Evolutionary conservation across 2,113 vertebrate species (phyloP).

Genomic region (Microcebus jonahi): DNA sequence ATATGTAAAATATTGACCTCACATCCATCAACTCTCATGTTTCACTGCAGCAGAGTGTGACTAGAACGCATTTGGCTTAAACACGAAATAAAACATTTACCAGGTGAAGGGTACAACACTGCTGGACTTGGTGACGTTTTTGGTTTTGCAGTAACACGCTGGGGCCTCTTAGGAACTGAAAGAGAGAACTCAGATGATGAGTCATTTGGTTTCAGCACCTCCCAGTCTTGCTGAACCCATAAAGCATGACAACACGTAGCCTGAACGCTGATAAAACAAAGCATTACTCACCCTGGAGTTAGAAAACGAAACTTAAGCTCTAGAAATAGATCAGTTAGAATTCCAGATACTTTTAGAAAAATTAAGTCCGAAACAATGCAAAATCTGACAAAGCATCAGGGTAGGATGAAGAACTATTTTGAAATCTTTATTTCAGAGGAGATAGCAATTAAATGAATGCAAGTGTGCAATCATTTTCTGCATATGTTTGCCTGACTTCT

Average conservation of each 20-base stretch:
- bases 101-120: conserved; percentile 75
- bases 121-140: conserved; percentile 75
- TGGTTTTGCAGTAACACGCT: conserved; percentile 68
- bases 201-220: neutral
- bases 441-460: neutral
- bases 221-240: neutral
- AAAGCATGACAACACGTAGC: neutral
- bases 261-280: neutral
- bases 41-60: neutral
- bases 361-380: neutral
- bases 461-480: neutral
- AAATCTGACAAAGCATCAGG: neutral
- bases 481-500: neutral
- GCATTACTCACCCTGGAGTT: neutral
- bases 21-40: neutral
- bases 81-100: conserved; percentile 80
- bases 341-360: neutral
- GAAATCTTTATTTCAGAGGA: neutral
- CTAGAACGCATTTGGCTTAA: conserved; percentile 29
- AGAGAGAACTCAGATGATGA: conserved; percentile 66
- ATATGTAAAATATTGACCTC: neutral
- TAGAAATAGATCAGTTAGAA: neutral
- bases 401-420: neutral
- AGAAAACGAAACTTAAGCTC: neutral
- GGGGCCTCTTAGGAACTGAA: conserved; percentile 78